Evolutionary conservation across 1,140 invertebrate species (phyloP).

Genomic region (Heliconius melpomene): DNA sequence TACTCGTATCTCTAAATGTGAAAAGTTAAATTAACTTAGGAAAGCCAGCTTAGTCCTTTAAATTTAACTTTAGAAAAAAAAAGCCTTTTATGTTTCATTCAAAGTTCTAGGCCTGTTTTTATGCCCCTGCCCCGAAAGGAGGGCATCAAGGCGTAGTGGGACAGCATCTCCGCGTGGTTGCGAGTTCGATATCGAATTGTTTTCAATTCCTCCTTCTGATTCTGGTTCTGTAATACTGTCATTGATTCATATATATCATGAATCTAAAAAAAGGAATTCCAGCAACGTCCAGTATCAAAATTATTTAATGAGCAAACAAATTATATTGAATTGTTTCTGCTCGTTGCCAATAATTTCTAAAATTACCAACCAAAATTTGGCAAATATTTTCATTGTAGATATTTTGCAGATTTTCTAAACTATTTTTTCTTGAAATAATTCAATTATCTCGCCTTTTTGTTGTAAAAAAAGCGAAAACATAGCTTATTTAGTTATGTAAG

Average conservation of each 20-base stretch:
- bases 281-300: neutral
- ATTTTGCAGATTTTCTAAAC: no score
- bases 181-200: no score
- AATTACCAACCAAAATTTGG: no score
- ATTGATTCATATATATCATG: no score
- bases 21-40: conserved; percentile 4
- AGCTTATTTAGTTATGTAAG: conserved; percentile 1
- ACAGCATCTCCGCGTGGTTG: no score
- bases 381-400: no score
- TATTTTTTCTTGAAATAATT: neutral
- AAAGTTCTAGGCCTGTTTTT: neutral
- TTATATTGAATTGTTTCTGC: neutral
- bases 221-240: no score
- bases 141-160: no score
- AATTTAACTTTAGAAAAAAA: neutral
- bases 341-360: neutral
- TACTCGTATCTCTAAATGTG: neutral
- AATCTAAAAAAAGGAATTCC: neutral
- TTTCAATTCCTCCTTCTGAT: no score
- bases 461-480: neutral
- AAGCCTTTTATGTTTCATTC: neutral
- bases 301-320: neutral
- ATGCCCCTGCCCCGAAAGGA: no score
- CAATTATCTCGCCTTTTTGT: neutral
- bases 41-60: neutral